Percentiles rank a stretch among this genome's conserved stretches.
These are phyloP conservation scores for Cecidostiba fungosa DNA, from an alignment of 2,888 invertebrate genomes.

Conservation along the genomic window DNA sequence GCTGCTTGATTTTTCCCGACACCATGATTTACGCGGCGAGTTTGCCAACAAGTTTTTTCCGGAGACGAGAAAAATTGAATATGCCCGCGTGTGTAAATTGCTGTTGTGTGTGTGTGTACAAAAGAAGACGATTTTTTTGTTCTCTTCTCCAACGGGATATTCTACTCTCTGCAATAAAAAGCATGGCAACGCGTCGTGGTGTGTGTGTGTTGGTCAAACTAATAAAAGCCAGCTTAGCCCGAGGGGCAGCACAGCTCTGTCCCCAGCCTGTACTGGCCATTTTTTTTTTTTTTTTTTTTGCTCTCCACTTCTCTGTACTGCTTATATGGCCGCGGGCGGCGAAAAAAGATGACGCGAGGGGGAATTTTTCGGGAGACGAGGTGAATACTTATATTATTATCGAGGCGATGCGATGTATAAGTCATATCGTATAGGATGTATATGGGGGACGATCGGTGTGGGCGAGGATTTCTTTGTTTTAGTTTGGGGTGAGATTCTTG, in stretches of 20 bases:
- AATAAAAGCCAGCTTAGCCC: slow-evolving; percentile 58
- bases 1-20: not conserved
- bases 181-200: not conserved
- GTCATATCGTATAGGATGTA: not conserved
- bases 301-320: not conserved
- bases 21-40: too few relatives aligned
- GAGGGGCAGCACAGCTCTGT: slow-evolving; percentile 53
- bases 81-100: too few relatives aligned
- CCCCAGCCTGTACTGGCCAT: not conserved
- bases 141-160: not conserved
- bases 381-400: not conserved
- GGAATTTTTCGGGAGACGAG: not conserved
- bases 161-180: not conserved
- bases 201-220: slow-evolving; percentile 44
- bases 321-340: not conserved
- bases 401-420: not conserved
- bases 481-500: not conserved
- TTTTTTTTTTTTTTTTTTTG: too few relatives aligned
- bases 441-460: not conserved
- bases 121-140: not conserved
- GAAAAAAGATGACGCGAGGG: slow-evolving; percentile 5
- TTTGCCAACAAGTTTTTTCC: too few relatives aligned
- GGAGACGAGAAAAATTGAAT: too few relatives aligned
- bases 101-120: too few relatives aligned
- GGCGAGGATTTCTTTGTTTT: not conserved